phyloP scores from a whole-genome alignment of 2,113 vertebrate genomes.

The Menura novaehollandiae region DNA sequence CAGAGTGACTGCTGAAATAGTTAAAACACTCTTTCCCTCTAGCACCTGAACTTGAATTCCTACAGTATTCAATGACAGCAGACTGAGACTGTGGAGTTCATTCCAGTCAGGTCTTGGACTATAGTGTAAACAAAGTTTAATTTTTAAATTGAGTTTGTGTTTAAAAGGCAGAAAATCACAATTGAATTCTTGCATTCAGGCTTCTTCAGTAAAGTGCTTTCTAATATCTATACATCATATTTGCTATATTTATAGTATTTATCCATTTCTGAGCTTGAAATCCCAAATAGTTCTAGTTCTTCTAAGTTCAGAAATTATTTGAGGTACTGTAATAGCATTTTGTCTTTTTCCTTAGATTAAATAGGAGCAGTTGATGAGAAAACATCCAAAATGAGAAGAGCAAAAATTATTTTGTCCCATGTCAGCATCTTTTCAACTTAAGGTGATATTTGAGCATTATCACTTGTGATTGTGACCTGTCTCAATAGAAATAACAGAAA shows the following conservation, averaged over 20 bases:
- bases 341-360: not conserved
- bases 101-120: not conserved
- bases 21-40: not conserved
- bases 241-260: not conserved
- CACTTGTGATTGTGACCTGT: not conserved
- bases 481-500: slow-evolving; percentile 26
- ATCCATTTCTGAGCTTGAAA: not conserved
- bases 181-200: not conserved
- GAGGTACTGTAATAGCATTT: not conserved
- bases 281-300: not conserved
- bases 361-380: not conserved
- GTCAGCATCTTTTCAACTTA: slow-evolving; percentile 21
- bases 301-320: not conserved
- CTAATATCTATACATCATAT: not conserved
- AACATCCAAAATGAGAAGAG: not conserved
- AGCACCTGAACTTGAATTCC: not conserved
- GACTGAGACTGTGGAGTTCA: not conserved
- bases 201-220: not conserved
- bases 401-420: not conserved
- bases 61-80: not conserved
- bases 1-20: not conserved
- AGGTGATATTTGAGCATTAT: not conserved
- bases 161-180: not conserved
- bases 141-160: not conserved
- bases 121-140: not conserved